Evolutionary conservation across 2,797 vertebrate species (phyloP).

Genomic region (Florisuga fusca): DNA sequence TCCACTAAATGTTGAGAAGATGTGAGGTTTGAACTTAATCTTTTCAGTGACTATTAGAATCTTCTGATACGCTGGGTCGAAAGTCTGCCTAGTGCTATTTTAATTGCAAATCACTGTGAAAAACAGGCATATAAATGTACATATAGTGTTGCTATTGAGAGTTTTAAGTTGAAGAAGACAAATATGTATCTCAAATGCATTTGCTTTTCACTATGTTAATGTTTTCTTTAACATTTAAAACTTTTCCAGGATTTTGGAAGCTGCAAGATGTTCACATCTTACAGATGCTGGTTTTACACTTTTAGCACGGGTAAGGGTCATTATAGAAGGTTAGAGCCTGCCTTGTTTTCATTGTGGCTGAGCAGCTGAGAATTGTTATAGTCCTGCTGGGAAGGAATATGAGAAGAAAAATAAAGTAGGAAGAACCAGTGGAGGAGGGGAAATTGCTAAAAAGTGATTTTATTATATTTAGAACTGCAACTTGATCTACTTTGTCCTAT

Average conservation of each 20-base stretch:
- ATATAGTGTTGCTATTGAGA: not conserved
- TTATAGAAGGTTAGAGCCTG: not conserved
- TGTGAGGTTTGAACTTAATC: not conserved
- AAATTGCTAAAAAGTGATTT: not conserved
- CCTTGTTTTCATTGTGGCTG: not conserved
- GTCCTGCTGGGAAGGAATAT: not conserved
- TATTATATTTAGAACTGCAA: not conserved
- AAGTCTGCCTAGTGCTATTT: not conserved
- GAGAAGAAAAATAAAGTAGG: not conserved
- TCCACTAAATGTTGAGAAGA: not conserved
- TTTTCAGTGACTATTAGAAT: not conserved
- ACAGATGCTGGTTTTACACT: constrained; percentile 92
- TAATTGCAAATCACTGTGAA: not conserved
- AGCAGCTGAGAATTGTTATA: not conserved
- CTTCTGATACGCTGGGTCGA: not conserved
- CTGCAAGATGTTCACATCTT: constrained; percentile 91
- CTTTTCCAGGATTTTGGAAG: constrained; percentile 89
- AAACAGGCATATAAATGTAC: not conserved
- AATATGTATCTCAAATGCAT: not conserved
- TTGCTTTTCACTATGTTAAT: not conserved
- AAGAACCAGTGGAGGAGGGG: not conserved
- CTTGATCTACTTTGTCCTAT: not conserved
- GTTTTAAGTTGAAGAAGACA: not conserved
- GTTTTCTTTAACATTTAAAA: constrained; percentile 25
- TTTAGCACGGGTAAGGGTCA: constrained; percentile 86